Percentiles rank a stretch among this genome's conserved stretches.
These are phyloP conservation scores for Tragelaphus buxtoni DNA, from an alignment of 2,113 vertebrate species.

Conservation along the genomic window DNA sequence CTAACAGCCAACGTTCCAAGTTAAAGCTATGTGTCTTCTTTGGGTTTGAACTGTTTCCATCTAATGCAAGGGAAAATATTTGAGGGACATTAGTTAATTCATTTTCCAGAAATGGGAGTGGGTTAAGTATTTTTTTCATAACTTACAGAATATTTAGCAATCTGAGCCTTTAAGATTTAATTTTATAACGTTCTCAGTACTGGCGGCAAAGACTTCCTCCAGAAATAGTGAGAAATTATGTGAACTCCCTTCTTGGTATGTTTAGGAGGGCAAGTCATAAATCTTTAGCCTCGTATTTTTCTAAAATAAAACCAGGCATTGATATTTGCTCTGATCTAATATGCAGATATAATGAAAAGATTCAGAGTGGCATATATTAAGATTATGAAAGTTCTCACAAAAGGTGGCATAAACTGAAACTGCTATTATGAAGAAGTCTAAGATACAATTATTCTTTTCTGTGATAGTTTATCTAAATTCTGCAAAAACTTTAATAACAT, in stretches of 20 bases:
- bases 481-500: conserved; percentile 35
- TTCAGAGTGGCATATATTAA: conserved; percentile 19
- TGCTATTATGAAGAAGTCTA: conserved; percentile 2
- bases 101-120: conserved; percentile 67
- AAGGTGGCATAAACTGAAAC: conserved; percentile 18
- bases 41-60: conserved; percentile 55
- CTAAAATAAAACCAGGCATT: conserved; percentile 49
- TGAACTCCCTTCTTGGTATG: conserved; percentile 54
- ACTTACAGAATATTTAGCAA: conserved; percentile 64
- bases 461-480: conserved; percentile 24
- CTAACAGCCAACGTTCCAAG: conserved; percentile 14
- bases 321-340: conserved; percentile 53
- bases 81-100: conserved; percentile 64
- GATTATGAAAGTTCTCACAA: conserved; percentile 11
- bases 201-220: conserved; percentile 34
- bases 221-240: conserved; percentile 59
- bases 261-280: conserved; percentile 44
- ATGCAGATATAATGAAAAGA: conserved; percentile 51
- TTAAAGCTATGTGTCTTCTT: conserved; percentile 39
- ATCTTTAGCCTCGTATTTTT: conserved; percentile 50
- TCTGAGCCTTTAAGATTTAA: conserved; percentile 33
- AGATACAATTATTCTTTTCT: conserved; percentile 30
- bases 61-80: conserved; percentile 62
- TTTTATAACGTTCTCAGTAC: conserved; percentile 60
- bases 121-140: conserved; percentile 30